Evolutionary conservation across 2,797 vertebrate species (phyloP).

Genomic region (Sebastolobus altivelis): DNA sequence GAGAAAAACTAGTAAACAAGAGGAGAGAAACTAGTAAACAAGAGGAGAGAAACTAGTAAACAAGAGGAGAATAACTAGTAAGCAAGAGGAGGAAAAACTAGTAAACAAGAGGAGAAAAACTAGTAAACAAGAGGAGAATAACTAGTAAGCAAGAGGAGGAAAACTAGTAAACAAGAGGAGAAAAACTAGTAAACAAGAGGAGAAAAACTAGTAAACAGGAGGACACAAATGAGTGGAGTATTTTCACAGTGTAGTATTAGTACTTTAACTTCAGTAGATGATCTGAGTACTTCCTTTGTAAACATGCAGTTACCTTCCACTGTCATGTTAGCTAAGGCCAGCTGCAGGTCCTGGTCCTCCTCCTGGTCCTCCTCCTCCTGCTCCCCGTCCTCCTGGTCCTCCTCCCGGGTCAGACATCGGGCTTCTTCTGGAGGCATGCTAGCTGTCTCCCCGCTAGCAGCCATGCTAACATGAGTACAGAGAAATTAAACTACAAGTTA

Average conservation of each 20-base stretch:
- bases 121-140: too few species aligned
- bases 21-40: too few species aligned
- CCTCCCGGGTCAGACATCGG: neutral
- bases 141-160: too few species aligned
- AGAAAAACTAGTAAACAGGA: neutral
- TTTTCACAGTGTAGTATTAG: neutral
- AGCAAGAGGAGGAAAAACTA: too few species aligned
- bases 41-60: too few species aligned
- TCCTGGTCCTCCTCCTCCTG: neutral
- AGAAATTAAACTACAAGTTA: neutral
- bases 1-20: too few species aligned
- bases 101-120: too few species aligned
- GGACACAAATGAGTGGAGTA: neutral
- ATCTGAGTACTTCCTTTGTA: neutral
- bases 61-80: too few species aligned
- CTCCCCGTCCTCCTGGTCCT: neutral
- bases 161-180: too few species aligned
- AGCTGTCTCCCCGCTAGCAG: conserved; percentile 14
- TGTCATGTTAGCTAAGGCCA: conserved; percentile 1
- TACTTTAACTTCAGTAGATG: neutral
- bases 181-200: neutral
- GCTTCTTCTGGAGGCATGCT: neutral
- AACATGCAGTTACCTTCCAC: conserved; percentile 37
- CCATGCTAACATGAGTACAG: conserved; percentile 40
- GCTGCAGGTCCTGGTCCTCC: conserved; percentile 11